Percentiles rank a stretch among this genome's conserved stretches.
phyloP scores from a whole-genome alignment of 2,888 invertebrate genomes.

The Eilema griseolum region DNA sequence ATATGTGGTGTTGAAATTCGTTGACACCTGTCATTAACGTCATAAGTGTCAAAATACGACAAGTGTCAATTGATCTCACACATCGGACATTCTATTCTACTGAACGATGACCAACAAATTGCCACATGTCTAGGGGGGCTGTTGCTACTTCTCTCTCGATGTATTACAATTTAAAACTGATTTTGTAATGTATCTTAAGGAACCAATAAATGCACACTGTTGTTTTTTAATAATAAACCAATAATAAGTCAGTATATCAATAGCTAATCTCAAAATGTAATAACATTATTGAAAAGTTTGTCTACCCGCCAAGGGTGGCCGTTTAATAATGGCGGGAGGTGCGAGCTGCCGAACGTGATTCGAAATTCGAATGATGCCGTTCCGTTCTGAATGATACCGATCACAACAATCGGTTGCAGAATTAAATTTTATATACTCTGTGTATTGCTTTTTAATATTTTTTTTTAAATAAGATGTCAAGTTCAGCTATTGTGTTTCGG shows the following conservation, averaged over 20 bases:
- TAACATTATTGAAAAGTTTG: constrained; percentile 45
- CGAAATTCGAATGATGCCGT: constrained; percentile 26
- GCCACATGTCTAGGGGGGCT: too few species aligned
- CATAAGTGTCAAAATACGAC: too few species aligned
- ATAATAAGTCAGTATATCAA: constrained; percentile 18
- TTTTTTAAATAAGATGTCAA: neutral
- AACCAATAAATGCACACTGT: neutral
- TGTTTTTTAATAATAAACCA: neutral
- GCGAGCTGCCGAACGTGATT: constrained; percentile 40
- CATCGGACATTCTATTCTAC: too few species aligned
- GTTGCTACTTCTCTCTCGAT: too few species aligned
- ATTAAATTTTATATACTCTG: constrained; percentile 9
- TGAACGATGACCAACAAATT: too few species aligned
- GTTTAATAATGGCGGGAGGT: constrained; percentile 44
- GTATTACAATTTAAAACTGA: too few species aligned
- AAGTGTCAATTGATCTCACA: too few species aligned
- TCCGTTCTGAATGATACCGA: constrained; percentile 11
- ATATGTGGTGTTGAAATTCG: too few species aligned
- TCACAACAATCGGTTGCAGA: constrained; percentile 13
- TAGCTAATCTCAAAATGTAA: constrained; percentile 42
- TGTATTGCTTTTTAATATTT: constrained; percentile 6
- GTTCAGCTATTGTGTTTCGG: neutral
- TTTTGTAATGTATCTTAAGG: too few species aligned
- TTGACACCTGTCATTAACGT: too few species aligned
- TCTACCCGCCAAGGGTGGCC: constrained; percentile 37